Base-by-base conservation (phyloP, 2,113 vertebrate species). In the Macquaria ambigua region DNA sequence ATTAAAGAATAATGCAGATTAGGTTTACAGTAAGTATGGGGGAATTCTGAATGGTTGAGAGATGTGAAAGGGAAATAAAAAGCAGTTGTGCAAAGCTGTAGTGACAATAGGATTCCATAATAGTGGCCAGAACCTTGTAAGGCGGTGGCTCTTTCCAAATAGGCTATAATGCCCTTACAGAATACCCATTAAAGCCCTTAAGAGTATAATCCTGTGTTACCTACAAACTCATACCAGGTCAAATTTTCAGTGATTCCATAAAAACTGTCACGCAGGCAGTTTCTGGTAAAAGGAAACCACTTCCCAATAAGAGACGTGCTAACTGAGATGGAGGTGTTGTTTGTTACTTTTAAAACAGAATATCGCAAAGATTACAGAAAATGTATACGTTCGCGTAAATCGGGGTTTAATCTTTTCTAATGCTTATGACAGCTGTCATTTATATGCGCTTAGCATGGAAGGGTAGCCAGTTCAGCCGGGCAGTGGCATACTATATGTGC, bases 371-470 rank as follows among this genome's bases (percentile, higher is more conserved):
- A 91, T 90, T 93, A 88, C 55, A 56, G 62, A 74, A 87, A 90
- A 93, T 87, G 62, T 91, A 90, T 88, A 91, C 77, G 56, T 86
- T 90, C 21, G 25, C 64, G 37, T 78, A 90, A 93, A 77, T 88
- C 87, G 55, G 79, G 79, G 53, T 83, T 88, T 92, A 93, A 92
- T 90, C 86, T 90, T 83, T 81, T 37, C 72, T 93, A 90, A 95
- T 92, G 89, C 91, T 77, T 76, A 64, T 89, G 89, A 92, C 92
- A 93, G 90, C 90, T 93, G 93, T 92, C 91, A 92, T 62, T 93
- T 88, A 90, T 83, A 89, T 86, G 80, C 77, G 37, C 84, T 83
- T 87, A 83, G 68, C 81, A 72, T 71, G 66, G 64, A 84, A 87
- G 74, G 89, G 71, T 74, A 92, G 61, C 70, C 61, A 74, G 85